phyloP scores from a whole-genome alignment of 2,888 invertebrate species.

The Yponomeuta plumbellus region DNA sequence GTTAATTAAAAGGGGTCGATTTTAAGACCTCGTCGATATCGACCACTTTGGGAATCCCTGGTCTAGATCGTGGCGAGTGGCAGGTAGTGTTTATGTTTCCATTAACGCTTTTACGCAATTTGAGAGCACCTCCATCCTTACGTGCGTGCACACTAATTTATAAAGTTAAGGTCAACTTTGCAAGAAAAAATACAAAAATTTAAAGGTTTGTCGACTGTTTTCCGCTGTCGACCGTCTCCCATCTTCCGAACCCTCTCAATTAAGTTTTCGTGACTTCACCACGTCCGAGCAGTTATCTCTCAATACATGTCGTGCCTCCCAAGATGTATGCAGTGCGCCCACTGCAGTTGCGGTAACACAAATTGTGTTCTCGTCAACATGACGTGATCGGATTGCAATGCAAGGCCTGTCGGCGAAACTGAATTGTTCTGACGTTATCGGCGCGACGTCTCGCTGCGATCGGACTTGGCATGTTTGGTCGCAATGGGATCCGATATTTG shows the following conservation, averaged over 20 bases:
- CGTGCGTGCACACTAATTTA: too few relatives aligned
- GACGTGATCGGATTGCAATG: conserved; percentile 1
- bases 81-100: too few relatives aligned
- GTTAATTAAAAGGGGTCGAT: too few relatives aligned
- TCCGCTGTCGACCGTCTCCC: too few relatives aligned
- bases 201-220: too few relatives aligned
- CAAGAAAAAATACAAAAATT: too few relatives aligned
- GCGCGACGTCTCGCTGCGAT: not conserved
- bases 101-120: too few relatives aligned
- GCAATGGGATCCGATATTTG: not conserved
- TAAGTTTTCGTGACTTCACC: not conserved
- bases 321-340: not conserved
- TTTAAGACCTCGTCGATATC: too few relatives aligned
- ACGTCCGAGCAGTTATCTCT: not conserved
- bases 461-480: not conserved
- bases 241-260: not conserved
- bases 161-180: too few relatives aligned
- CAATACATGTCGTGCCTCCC: not conserved
- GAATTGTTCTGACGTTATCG: not conserved
- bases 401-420: not conserved
- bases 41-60: too few relatives aligned
- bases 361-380: not conserved
- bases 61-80: too few relatives aligned
- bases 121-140: too few relatives aligned
- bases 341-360: not conserved